phyloP scores from a whole-genome alignment of 2,797 vertebrate genomes.

The Sebastes variabilis region DNA sequence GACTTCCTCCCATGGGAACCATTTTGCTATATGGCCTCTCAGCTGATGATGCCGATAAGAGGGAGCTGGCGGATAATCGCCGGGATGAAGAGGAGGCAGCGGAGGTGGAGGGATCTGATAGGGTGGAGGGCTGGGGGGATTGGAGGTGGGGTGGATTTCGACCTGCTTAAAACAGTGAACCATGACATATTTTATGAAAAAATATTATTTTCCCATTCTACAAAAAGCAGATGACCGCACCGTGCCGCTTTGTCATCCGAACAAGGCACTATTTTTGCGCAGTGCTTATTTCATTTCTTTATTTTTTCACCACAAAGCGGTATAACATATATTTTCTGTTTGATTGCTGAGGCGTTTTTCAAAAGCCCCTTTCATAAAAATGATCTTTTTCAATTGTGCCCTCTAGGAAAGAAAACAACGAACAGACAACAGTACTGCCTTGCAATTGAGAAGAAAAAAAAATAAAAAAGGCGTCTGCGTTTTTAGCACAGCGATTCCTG shows the following conservation, averaged over 20 bases:
- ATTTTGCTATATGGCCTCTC: constrained; percentile 42
- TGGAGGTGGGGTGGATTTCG: constrained; percentile 5
- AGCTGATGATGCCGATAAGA: constrained; percentile 47
- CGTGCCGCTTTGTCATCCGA: constrained; percentile 10
- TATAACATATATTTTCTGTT: constrained; percentile 70
- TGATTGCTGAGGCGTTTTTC: constrained; percentile 68
- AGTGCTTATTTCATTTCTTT: constrained; percentile 35
- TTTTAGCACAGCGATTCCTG: constrained; percentile 65
- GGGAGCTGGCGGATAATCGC: constrained; percentile 33
- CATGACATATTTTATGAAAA: background rate
- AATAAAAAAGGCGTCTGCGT: constrained; percentile 20
- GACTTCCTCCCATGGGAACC: constrained; percentile 11
- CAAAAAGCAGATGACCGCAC: constrained; percentile 19
- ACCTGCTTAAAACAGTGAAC: constrained; percentile 26
- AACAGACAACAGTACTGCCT: constrained; percentile 63
- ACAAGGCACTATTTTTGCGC: constrained; percentile 18
- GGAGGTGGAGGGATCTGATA: constrained; percentile 20
- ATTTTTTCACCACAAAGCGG: constrained; percentile 12
- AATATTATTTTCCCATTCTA: background rate
- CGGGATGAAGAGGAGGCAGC: constrained; percentile 23
- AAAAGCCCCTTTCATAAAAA: constrained; percentile 76
- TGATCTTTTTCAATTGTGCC: constrained; percentile 78
- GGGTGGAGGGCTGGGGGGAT: background rate
- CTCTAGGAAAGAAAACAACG: constrained; percentile 74
- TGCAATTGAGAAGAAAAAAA: constrained; percentile 32